Base-by-base conservation (phyloP, 2,113 vertebrate species). In the Zosterops lateralis region DNA sequence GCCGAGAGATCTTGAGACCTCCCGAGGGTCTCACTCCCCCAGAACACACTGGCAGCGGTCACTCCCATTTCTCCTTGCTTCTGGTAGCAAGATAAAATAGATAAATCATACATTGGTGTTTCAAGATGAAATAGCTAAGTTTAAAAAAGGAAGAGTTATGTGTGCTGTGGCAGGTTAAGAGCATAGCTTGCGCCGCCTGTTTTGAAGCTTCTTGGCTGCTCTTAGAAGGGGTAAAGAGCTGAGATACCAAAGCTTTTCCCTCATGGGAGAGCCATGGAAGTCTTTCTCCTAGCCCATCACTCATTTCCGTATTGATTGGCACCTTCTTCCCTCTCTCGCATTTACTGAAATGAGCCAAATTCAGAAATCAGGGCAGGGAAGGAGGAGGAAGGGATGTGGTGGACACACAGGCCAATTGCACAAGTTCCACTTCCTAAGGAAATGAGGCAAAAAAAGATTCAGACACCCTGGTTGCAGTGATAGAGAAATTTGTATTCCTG, bases 81-180 rank as follows among this genome's bases (percentile, higher is more conserved):
- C 67, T 42, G 10, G 31, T 5, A 58, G 53, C 53, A n/a, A 82
- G 26, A 26, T 29, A 26, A 45, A 76, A 47, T 2, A 42, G 38
- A 7, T 10, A 9, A 36, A 38, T 45, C 12, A 40, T 21, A 24
- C 26, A 9, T 21, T 2, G 9, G 17, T 50, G 47, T n/a, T 84
- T 40, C 68, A 42, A 79, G 67, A 12, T 14, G 29, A 50, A 72
- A 47, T 1, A 32, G n/a, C 0, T 7, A 32, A 51, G n/a, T 42
- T 28, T 2, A 10, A 12, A 45, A 42, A 36, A 15, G 22, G 36
- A 73, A 66, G 60, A 62, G 53, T 25, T 47, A 71, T 17, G 19
- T 0, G 0, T 54, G 65, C 31, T 4, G 1, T 3, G 22, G 21
- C 45, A 51, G 26, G n/a, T 10, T 29, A 26, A 61, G 28, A 47